Base-by-base conservation (phyloP, 2,797 vertebrate species). In the Lateolabrax maculatus region DNA sequence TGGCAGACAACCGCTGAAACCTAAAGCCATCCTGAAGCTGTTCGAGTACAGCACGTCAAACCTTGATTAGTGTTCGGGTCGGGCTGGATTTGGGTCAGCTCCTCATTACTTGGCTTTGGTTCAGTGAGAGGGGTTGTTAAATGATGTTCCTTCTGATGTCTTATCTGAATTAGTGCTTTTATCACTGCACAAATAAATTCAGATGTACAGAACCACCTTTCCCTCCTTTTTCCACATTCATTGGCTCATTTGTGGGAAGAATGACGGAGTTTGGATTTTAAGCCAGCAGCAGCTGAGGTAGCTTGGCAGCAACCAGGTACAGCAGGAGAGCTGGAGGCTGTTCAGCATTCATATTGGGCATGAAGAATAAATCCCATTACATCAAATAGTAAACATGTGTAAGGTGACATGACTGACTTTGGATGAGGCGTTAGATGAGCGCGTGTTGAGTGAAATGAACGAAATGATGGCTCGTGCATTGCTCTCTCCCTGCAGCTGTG, bases 381-480 rank as follows among this genome's bases (percentile, higher is more conserved):
- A 56, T 73, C 66, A 58, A 72, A 84, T 52, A 8, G 43, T 75
- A 67, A 84, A 79, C 46, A 58, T 62, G 66, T 64, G 41, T 57
- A 52, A 44, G 62, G 68, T 77, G 66, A 80, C 71, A 64, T 19
- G 52, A 66, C 56, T 77, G 77, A 87, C 76, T 89, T 53, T 61
- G 64, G 71, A 81, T 78, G 75, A 86, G 75, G 82, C 55, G 25
- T 74, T 56, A 68, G 83, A 90, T 81, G 90, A 91, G 72, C 19
- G 11, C 5, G 84, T 76, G 90, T 65, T 81, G 90, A 93, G 81
- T 91, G 90, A 91, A 76, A 85, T n/a, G 75, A 77, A 72, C 66
- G 68, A 48, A 79, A 75, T 43, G 72, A 84, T 58, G 49, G 70
- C 77, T 56, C 6, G 0, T 41, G 34, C 56, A n/a, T 57, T 27